phyloP scores from a whole-genome alignment of 2,797 vertebrate genomes.

The Notolabrus celidotus region DNA sequence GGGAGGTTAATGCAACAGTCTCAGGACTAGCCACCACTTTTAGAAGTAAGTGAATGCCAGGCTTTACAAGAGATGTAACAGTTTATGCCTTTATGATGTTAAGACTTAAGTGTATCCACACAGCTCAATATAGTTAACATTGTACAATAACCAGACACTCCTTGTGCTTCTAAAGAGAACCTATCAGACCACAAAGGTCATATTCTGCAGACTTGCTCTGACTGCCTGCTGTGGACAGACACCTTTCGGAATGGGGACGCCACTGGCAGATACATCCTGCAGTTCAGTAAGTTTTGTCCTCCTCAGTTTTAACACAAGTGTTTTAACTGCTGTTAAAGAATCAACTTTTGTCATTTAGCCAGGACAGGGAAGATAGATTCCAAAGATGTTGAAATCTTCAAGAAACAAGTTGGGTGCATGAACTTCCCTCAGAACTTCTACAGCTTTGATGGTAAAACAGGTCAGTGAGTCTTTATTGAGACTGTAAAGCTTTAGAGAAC shows the following conservation, averaged over 20 bases:
- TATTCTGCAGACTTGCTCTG: conserved; percentile 72
- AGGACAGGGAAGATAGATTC: conserved; percentile 73
- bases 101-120: not conserved
- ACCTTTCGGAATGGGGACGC: conserved; percentile 74
- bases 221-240: conserved; percentile 82
- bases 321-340: not conserved
- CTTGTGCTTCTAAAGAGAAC: conserved; percentile 65
- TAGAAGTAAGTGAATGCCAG: conserved; percentile 71
- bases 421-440: conserved; percentile 74
- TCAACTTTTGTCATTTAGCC: conserved; percentile 48
- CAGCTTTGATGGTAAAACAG: conserved; percentile 71
- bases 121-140: not conserved
- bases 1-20: conserved; percentile 74
- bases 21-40: conserved; percentile 72
- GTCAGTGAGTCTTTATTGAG: conserved; percentile 52
- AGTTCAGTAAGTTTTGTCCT: conserved; percentile 74
- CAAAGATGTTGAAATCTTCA: conserved; percentile 69
- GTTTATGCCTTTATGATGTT: not conserved
- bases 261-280: conserved; percentile 77
- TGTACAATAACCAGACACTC: not conserved
- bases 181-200: conserved; percentile 80
- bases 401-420: conserved; percentile 75
- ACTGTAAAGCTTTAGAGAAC: not conserved
- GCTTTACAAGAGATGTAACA: not conserved
- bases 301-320: not conserved